Base-by-base conservation (phyloP, 2,797 vertebrate species). In the Sandelia bainsii region DNA sequence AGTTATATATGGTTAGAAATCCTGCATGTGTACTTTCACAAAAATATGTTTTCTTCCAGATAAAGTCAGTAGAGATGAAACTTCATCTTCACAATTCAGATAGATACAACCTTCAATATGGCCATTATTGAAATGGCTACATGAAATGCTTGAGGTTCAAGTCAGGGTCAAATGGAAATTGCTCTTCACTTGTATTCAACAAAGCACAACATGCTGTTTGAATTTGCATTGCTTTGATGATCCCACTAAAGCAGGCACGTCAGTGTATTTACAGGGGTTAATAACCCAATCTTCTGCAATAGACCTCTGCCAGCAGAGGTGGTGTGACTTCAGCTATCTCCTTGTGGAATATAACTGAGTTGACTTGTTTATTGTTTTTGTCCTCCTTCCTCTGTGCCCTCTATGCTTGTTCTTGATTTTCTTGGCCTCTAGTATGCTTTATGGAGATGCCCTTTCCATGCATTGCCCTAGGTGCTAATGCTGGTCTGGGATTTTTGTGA, bases 291-390 rank as follows among this genome's bases (percentile, higher is more conserved):
- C 79, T 86, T 62, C 73, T 45, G 71, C 74, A 69, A 74, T 51
- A 72, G 61, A 80, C 79, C 60, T 76, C 52, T 74, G 58, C 81
- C 77, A 72, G 80, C 67, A 62, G 79, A 87, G 83, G 84, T 86
- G 85, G 14, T 42, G 66, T 79, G 90, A 93, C 90, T 91, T 90
- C 69, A 49, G 66, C 64, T 27, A 79, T 87, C 88, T 85, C 87
- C 84, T 85, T 34, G 62, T 78, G 84, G 83, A 86, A 72, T 72
- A 77, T 58, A 83, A 82, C 74, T n/a, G 59, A 81, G 83, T 78
- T 77, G 70, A 77, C 70, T 86, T 92, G 81, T 89, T 91, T 84
- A 87, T 89, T 89, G 87, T 91, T 87, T 84, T 80, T 53, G 72
- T 72, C 58, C 76, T 62, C n/a, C 74, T 62, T 79, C 45, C 22